Evolutionary conservation across 1,140 invertebrate genomes (phyloP).

Genomic region (Temnothorax curvispinosus): DNA sequence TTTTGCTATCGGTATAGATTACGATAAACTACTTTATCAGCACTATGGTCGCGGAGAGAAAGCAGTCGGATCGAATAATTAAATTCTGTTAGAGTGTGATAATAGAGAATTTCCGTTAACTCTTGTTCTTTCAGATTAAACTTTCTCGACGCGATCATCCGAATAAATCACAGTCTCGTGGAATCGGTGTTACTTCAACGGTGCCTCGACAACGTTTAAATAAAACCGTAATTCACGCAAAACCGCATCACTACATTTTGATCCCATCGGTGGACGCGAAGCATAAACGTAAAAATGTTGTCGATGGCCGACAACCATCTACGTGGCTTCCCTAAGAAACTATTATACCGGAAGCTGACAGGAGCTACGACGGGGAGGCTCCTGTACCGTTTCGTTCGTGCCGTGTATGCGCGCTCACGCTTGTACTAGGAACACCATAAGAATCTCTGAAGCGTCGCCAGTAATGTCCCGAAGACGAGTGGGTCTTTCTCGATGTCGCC

Average conservation of each 20-base stretch:
- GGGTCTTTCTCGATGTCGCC: constrained; percentile 47
- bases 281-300: constrained; percentile 43
- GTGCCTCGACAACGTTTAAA: background rate
- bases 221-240: constrained; percentile 42
- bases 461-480: constrained; percentile 50
- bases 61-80: background rate
- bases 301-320: constrained; percentile 1
- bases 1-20: constrained; percentile 14
- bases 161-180: constrained; percentile 18
- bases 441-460: constrained; percentile 26
- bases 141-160: constrained; percentile 15
- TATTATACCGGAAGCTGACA: constrained; percentile 71
- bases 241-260: constrained; percentile 19
- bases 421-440: constrained; percentile 48
- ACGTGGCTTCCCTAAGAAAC: constrained; percentile 56
- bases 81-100: constrained; percentile 2
- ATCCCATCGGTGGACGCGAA: background rate
- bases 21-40: constrained; percentile 30
- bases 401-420: constrained; percentile 49
- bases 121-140: background rate
- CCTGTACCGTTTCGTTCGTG: constrained; percentile 45
- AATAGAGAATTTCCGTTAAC: background rate
- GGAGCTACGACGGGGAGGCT: constrained; percentile 18
- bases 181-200: constrained; percentile 16
- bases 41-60: constrained; percentile 1